A percentile compares a stretch with the other conserved stretches of the same genome.
Conservation (phyloP, 2,113 vertebrate species). For the Mustelus asterias region DNA sequence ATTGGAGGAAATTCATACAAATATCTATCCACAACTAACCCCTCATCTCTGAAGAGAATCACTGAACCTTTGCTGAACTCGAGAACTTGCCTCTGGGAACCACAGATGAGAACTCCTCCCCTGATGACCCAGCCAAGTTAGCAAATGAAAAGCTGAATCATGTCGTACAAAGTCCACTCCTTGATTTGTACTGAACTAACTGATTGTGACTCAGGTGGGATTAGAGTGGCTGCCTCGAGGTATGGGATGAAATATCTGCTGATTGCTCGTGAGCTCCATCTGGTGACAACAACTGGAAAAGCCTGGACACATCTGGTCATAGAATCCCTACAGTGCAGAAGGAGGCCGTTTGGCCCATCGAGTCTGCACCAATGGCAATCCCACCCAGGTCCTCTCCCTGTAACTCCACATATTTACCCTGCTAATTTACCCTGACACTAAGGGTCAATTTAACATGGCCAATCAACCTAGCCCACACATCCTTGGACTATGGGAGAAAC, state of each 20-base stretch:
- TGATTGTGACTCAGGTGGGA: background rate
- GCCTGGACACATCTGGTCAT: background rate
- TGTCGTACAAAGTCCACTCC: background rate
- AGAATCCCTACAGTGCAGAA: too few species aligned
- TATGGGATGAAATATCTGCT: background rate
- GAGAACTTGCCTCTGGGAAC: background rate
- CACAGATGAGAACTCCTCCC: background rate
- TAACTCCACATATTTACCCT: too few species aligned
- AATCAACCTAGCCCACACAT: too few species aligned
- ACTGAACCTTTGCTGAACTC: background rate
- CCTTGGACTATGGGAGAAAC: too few species aligned
- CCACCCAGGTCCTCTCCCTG: too few species aligned
- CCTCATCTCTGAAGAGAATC: background rate
- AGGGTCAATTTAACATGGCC: too few species aligned
- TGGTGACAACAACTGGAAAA: background rate
- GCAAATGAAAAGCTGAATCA: background rate
- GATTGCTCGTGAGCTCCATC: background rate
- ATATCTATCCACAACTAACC: background rate
- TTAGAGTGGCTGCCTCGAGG: background rate
- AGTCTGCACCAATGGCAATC: too few species aligned
- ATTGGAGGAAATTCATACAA: conserved; percentile 42
- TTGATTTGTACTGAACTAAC: background rate
- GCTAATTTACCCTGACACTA: too few species aligned
- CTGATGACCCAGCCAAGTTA: background rate
- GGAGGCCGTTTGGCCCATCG: too few species aligned